Evolutionary conservation across 1,140 invertebrate genomes (phyloP).

Genomic region (Drosophila ficusphila): DNA sequence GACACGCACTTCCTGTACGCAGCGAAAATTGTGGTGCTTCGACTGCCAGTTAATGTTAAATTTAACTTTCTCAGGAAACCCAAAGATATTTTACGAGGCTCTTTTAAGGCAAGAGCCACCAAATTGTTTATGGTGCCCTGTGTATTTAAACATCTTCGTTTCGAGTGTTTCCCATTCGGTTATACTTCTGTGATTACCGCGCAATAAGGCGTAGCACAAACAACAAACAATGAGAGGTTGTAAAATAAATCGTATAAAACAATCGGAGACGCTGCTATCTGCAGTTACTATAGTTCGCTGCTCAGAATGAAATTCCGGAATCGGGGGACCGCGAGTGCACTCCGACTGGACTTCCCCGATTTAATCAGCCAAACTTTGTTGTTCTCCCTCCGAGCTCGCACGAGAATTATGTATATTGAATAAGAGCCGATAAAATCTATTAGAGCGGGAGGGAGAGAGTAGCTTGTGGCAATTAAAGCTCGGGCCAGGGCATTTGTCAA

Average conservation of each 20-base stretch:
- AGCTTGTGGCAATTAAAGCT: slow-evolving; percentile 59
- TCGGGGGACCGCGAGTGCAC: neutral
- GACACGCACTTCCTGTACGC: neutral
- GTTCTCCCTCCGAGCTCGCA: slow-evolving; percentile 19
- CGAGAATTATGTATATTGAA: slow-evolving; percentile 62
- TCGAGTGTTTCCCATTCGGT: slow-evolving; percentile 11
- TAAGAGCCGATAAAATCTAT: slow-evolving; percentile 47
- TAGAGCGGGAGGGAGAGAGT: neutral
- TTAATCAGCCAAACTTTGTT: slow-evolving; percentile 46
- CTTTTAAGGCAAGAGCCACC: slow-evolving; percentile 17
- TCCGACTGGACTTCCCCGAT: slow-evolving; percentile 38
- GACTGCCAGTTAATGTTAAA: slow-evolving; percentile 14
- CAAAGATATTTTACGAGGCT: slow-evolving; percentile 27
- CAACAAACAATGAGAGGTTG: slow-evolving; percentile 13
- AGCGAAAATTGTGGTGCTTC: neutral
- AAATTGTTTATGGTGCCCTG: slow-evolving; percentile 13
- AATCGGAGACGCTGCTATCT: slow-evolving; percentile 28
- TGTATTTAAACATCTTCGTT: slow-evolving; percentile 5
- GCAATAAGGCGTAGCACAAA: slow-evolving; percentile 23
- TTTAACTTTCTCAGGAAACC: slow-evolving; percentile 34
- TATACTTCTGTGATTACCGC: slow-evolving; percentile 40
- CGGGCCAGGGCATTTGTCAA: slow-evolving; percentile 62
- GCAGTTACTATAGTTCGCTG: slow-evolving; percentile 33
- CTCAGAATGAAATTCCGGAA: neutral
- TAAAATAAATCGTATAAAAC: slow-evolving; percentile 59